Base-by-base conservation (phyloP, 2,797 vertebrate genomes). In the Chromobotia macracanthus region DNA sequence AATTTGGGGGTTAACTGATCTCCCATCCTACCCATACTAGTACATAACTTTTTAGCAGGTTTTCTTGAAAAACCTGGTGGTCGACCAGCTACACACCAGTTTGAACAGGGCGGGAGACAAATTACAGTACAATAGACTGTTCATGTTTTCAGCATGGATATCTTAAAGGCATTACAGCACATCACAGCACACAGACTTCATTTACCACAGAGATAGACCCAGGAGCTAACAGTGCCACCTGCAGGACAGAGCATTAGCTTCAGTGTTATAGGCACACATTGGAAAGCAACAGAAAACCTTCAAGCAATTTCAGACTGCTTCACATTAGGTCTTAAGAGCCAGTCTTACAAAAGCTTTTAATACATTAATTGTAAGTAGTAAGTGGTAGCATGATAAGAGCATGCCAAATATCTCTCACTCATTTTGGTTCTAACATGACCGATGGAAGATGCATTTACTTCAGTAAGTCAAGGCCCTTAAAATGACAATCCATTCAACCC, bases 191-290 rank as follows among this genome's bases (percentile, higher is more conserved):
- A 61, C 60, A 69, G 66, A 69, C 56, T 86, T 91, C 91, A 94
- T 96, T 94, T 99, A 98, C 97, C 97, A 94, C 97, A 98, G 85
- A 98, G 95, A 94, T 97, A 98, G 93, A 99, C 96, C 95, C 92
- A 97, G 85, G 96, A 97, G 94, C 93, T 95, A 94, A 95, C 95
- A 90, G 88, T 90, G 91, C 89, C 93, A 90, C 91, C 93, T 89
- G 95, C 92, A 71, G 93, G 91, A 87, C 94, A 90, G 93, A 60
- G 65, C 41, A 65, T 85, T 78, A 83, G 79, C 81, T 82, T 4
- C 28, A 41, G 28, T 11, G 7, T 21, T 23, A 21, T 11, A 21
- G 55, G 2, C 6, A 38, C 58, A 28, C 3, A 31, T 3, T n/a
- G 3, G 11, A n/a, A 53, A 63, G 56, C 67, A 63, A 25, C 15